These are phyloP conservation scores for Lucifuga dentata DNA, from an alignment of 2,113 vertebrate species.

Conservation along the genomic window DNA sequence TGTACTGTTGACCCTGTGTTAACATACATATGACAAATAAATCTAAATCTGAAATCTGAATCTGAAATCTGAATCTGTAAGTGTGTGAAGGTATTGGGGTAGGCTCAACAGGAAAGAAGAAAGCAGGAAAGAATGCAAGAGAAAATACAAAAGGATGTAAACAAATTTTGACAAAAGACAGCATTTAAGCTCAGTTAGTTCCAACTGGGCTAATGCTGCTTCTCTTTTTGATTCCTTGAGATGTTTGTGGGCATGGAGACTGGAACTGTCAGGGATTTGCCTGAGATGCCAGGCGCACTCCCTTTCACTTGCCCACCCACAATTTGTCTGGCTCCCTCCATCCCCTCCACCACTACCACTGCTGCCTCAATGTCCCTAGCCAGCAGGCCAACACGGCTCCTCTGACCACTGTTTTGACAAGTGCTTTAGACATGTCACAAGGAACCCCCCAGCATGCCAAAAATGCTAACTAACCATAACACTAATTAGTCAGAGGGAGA, in stretches of 20 bases:
- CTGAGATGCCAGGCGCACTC: slow-evolving; percentile 54
- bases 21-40: no score
- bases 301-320: slow-evolving; percentile 58
- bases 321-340: slow-evolving; percentile 42
- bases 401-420: slow-evolving; percentile 79
- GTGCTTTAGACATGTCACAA: slow-evolving; percentile 81
- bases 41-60: no score
- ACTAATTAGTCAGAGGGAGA: slow-evolving; percentile 79
- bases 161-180: no score
- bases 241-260: slow-evolving; percentile 64
- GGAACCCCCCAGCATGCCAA: slow-evolving; percentile 71
- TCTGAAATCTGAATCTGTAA: no score
- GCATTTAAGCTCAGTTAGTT: slow-evolving; percentile 2
- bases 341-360: slow-evolving; percentile 12
- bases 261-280: slow-evolving; percentile 64
- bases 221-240: slow-evolving; percentile 50
- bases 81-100: background rate
- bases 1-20: no score
- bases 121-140: slow-evolving; percentile 1
- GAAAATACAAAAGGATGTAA: background rate
- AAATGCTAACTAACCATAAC: slow-evolving; percentile 82
- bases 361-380: slow-evolving; percentile 43
- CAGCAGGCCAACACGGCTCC: slow-evolving; percentile 54
- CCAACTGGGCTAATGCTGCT: slow-evolving; percentile 53
- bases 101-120: background rate